Evolutionary conservation across 1,140 invertebrate genomes (phyloP).

Genomic region (Drosophila bipectinata): DNA sequence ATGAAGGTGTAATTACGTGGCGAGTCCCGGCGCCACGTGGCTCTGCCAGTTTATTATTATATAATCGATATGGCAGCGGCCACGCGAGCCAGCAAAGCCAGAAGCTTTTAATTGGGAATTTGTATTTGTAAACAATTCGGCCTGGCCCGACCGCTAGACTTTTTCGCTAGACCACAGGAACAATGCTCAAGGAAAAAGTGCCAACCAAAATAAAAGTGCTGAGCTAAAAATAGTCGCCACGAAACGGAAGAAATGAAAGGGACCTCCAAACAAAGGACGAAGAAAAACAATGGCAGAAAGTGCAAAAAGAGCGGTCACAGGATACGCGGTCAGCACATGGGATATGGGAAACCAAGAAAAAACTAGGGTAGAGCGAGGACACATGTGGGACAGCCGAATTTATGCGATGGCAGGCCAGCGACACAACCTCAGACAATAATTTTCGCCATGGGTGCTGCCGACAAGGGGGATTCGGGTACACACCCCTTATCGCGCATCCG

Average conservation of each 20-base stretch:
- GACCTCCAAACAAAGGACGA: slow-evolving; percentile 46
- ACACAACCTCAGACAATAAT: slow-evolving; percentile 70
- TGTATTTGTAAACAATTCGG: slow-evolving; percentile 39
- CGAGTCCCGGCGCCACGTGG: slow-evolving; percentile 54
- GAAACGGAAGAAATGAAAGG: slow-evolving; percentile 42
- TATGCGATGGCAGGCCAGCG: slow-evolving; percentile 47
- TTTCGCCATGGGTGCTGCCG: slow-evolving; percentile 42
- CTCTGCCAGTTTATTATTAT: slow-evolving; percentile 58
- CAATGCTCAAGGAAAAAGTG: slow-evolving; percentile 49
- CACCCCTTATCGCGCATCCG: slow-evolving; percentile 19
- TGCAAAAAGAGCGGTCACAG: slow-evolving; percentile 40
- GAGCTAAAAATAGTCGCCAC: slow-evolving; percentile 64
- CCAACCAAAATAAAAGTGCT: slow-evolving; percentile 68
- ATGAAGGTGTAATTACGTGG: slow-evolving; percentile 53
- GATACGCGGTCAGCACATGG: slow-evolving; percentile 29
- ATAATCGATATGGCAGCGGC: slow-evolving; percentile 57
- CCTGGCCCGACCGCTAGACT: slow-evolving; percentile 39
- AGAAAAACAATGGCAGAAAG: slow-evolving; percentile 18
- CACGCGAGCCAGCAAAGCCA: slow-evolving; percentile 39
- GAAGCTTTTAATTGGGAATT: slow-evolving; percentile 63
- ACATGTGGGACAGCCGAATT: slow-evolving; percentile 52
- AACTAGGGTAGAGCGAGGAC: background rate
- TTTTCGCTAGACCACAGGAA: slow-evolving; percentile 29
- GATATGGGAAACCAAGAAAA: slow-evolving; percentile 4
- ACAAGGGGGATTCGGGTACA: slow-evolving; percentile 12